Evolutionary conservation across 1,140 invertebrate genomes (phyloP), one percentile per base, ranked within the genome.

Genomic region (Megalopta genalis): DNA sequence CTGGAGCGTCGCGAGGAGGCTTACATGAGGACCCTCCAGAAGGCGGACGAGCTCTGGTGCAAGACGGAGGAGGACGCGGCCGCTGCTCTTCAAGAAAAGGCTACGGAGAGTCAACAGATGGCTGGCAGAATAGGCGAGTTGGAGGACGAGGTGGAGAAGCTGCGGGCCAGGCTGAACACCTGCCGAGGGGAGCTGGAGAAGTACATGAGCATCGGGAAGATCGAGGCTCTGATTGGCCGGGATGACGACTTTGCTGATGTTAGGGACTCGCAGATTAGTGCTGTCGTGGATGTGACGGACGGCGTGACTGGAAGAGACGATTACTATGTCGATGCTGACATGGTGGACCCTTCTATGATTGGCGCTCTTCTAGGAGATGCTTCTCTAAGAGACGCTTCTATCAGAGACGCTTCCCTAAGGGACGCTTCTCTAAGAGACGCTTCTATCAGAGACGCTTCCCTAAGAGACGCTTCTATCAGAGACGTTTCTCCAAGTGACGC

Each of bases 21-120:
- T 0, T 96, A 96, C 81, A 93, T 96, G 86, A 95, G 95, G 84
- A 96, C 96, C 69, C 91, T 97, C 82, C 95, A 95, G 82, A 94
- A 96, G 74, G 96, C 96, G 2, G 96, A 96, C 70, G 94, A 95
- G 63, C 95, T 97, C 89, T 96, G 96, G 94, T 94, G 95, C 0
- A 95, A 95, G 60, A 93, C 96, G 91, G 95, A 96, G 84, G 93
- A 93, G 6, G 83, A 88, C 32, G 71, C 59, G 4, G 54, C 80
- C 1, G 64, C 88, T 52, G 87, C 90, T 32, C 75, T 94, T 7
- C 91, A 93, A 62, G 88, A 88, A 14, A 88, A 91, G 49, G 27
- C 92, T 42, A 66, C 73, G 0, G 85, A 85, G 8, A 90, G 90
- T 81, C 87, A 89, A 42, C 80, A 86, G 60, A 65, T 90, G 63